Evolutionary conservation across 1,140 invertebrate genomes (phyloP).

Genomic region (Ceratoteleas bidentatus): DNA sequence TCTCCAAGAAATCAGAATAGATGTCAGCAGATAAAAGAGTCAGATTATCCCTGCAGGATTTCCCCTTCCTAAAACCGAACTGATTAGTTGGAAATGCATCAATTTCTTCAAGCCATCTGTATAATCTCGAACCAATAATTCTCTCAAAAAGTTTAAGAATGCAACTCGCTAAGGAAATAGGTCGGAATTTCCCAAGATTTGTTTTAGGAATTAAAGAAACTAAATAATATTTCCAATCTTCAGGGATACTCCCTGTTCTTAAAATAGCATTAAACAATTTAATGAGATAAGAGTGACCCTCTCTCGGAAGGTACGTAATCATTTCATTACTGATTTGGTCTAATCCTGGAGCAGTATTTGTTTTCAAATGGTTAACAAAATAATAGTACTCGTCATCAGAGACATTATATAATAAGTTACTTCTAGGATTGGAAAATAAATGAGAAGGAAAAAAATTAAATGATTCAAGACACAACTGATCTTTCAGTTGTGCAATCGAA

Average conservation of each 20-base stretch:
- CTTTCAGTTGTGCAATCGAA: background rate
- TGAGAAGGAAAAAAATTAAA: background rate
- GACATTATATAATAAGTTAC: background rate
- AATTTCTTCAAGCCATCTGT: background rate
- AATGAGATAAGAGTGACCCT: background rate
- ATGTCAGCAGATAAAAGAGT: slow-evolving; percentile 3
- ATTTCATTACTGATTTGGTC: background rate
- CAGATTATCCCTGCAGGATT: slow-evolving; percentile 18
- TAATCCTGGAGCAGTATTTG: background rate
- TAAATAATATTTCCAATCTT: slow-evolving; percentile 16
- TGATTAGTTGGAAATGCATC: background rate
- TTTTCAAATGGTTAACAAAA: background rate
- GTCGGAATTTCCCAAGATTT: slow-evolving; percentile 5
- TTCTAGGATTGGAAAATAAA: background rate
- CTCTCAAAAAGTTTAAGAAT: slow-evolving; percentile 26
- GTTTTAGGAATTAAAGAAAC: slow-evolving; percentile 11
- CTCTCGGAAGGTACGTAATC: background rate
- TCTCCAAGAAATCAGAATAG: slow-evolving; percentile 1
- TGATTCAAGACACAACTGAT: background rate
- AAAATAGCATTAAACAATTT: background rate
- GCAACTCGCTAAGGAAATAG: slow-evolving; percentile 17
- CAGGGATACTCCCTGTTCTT: background rate
- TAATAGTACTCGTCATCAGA: background rate
- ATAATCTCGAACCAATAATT: slow-evolving; percentile 2
- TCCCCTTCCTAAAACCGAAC: slow-evolving; percentile 13